Percentiles rank a stretch among this genome's conserved stretches.
These are phyloP conservation scores for Euwallacea similis DNA, from an alignment of 1,140 invertebrate species.

Conservation along the genomic window DNA sequence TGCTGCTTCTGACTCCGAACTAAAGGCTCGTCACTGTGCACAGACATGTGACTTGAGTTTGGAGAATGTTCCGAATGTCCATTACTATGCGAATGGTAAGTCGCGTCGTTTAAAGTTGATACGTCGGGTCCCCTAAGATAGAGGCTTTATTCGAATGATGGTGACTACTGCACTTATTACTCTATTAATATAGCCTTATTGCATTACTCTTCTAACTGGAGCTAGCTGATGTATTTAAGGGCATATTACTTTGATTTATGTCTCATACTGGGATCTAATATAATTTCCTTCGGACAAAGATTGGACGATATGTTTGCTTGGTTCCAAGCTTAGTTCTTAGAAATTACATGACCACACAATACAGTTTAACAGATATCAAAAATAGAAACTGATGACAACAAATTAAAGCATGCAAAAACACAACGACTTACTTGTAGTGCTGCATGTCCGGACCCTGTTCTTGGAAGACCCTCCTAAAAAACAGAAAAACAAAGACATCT, in stretches of 20 bases:
- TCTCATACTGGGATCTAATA: background rate
- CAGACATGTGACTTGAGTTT: slow-evolving; percentile 56
- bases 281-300: background rate
- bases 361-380: too few species aligned
- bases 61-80: slow-evolving; percentile 58
- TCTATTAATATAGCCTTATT: too few species aligned
- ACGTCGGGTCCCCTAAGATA: slow-evolving; percentile 48
- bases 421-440: slow-evolving; percentile 66
- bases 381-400: too few species aligned
- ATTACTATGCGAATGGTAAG: slow-evolving; percentile 55
- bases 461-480: slow-evolving; percentile 65
- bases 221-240: background rate
- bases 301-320: too few species aligned
- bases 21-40: slow-evolving; percentile 56
- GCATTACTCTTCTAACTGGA: background rate
- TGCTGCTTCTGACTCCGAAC: slow-evolving; percentile 57
- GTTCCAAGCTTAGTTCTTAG: too few species aligned
- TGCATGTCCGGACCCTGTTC: slow-evolving; percentile 67
- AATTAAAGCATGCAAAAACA: slow-evolving; percentile 39
- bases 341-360: too few species aligned
- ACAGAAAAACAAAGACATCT: slow-evolving; percentile 47
- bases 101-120: slow-evolving; percentile 48
- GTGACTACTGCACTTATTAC: too few species aligned
- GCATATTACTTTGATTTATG: background rate
- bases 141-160: too few species aligned